These are phyloP conservation scores for Tuberolachnus salignus DNA, from an alignment of 2,888 invertebrate genomes.

Conservation along the genomic window DNA sequence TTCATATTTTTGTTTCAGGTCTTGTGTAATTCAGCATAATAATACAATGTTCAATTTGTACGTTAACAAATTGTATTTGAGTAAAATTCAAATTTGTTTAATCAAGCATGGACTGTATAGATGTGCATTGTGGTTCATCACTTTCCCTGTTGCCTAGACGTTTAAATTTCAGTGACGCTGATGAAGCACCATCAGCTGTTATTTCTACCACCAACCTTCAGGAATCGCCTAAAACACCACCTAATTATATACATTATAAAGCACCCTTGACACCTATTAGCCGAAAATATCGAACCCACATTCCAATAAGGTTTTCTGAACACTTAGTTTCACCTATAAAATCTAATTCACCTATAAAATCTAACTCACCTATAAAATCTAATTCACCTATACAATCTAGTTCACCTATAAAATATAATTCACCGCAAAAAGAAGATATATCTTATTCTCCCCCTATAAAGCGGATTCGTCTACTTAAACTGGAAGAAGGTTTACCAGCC, in stretches of 20 bases:
- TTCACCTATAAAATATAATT: slow-evolving; percentile 42
- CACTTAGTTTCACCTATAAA: slow-evolving; percentile 44
- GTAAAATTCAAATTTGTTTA: slow-evolving; percentile 2
- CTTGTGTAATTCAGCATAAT: background rate
- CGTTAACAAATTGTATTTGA: slow-evolving; percentile 29
- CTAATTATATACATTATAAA: slow-evolving; percentile 29
- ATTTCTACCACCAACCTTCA: background rate
- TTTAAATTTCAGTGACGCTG: slow-evolving; percentile 44
- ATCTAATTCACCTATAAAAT: slow-evolving; percentile 43
- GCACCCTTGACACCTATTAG: slow-evolving; percentile 26
- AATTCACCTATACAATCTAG: slow-evolving; percentile 40
- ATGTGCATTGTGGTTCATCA: slow-evolving; percentile 3
- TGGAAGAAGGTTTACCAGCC: slow-evolving; percentile 36
- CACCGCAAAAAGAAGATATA: slow-evolving; percentile 39
- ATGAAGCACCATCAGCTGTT: slow-evolving; percentile 12
- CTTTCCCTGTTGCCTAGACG: slow-evolving; percentile 41
- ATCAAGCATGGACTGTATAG: slow-evolving; percentile 37
- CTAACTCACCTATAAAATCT: slow-evolving; percentile 39
- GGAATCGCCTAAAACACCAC: slow-evolving; percentile 47
- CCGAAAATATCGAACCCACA: slow-evolving; percentile 12
- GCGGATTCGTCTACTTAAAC: slow-evolving; percentile 30
- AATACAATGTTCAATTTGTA: slow-evolving; percentile 39
- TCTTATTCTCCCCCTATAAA: slow-evolving; percentile 46
- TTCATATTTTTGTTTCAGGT: slow-evolving; percentile 34
- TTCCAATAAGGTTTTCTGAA: slow-evolving; percentile 25